These are phyloP conservation scores for Hypsibius dujardini DNA, from an alignment of 1,140 invertebrate genomes.

Conservation along the genomic window DNA sequence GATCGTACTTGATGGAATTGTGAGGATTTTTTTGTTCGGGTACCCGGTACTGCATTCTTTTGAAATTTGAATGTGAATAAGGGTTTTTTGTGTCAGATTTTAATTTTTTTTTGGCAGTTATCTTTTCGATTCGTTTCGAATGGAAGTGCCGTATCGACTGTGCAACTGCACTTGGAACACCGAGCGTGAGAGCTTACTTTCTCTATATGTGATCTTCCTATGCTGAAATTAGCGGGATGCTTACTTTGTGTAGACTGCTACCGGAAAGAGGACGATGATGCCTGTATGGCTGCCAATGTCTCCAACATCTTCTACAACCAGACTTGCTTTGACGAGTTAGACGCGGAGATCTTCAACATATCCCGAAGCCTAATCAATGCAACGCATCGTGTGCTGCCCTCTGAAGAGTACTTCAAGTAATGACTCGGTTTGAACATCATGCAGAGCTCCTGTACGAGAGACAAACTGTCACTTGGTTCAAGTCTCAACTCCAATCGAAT, in stretches of 20 bases:
- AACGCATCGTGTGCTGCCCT: neutral
- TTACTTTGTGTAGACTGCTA: neutral
- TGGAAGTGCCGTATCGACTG: neutral
- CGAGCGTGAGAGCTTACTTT: constrained; percentile 14
- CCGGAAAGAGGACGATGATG: constrained; percentile 15
- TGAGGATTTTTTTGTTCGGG: no score
- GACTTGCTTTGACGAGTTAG: neutral
- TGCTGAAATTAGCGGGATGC: neutral
- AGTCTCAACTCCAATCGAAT: constrained; percentile 15
- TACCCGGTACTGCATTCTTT: no score
- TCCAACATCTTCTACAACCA: constrained; percentile 8
- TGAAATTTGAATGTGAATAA: no score
- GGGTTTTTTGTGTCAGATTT: no score
- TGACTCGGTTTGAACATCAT: neutral
- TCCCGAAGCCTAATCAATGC: neutral
- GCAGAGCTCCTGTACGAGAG: neutral
- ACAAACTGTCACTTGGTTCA: neutral
- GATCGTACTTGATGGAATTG: no score
- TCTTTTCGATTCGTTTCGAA: constrained; percentile 10
- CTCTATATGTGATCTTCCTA: neutral
- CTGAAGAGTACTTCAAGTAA: constrained; percentile 16
- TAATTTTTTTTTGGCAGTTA: neutral
- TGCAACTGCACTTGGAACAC: constrained; percentile 14
- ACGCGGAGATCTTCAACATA: neutral
- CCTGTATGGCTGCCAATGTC: neutral